A percentile compares a stretch with the other conserved stretches of the same genome.
These are phyloP conservation scores for Toxotes jaculatrix DNA, from an alignment of 2,113 vertebrate genomes.

Conservation along the genomic window DNA sequence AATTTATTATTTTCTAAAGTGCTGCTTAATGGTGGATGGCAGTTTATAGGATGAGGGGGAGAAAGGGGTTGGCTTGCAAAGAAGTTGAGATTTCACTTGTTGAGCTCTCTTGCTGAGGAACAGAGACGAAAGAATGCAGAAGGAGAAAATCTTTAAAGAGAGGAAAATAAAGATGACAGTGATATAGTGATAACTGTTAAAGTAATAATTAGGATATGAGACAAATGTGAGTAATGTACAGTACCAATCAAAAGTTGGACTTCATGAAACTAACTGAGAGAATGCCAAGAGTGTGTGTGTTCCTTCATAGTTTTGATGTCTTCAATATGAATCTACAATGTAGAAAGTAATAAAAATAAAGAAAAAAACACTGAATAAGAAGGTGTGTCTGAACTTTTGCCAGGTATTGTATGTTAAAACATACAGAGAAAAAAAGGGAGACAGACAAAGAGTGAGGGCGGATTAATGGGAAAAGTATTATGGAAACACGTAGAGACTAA, in stretches of 20 bases:
- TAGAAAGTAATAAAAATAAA: too few species aligned
- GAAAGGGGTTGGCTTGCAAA: slow-evolving; percentile 10
- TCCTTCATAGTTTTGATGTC: too few species aligned
- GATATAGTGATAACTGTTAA: neutral
- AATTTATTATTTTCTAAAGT: slow-evolving; percentile 69
- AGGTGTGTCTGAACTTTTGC: too few species aligned
- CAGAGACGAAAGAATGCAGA: neutral
- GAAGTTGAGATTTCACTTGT: slow-evolving; percentile 45
- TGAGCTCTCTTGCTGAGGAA: slow-evolving; percentile 19
- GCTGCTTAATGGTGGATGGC: slow-evolving; percentile 61
- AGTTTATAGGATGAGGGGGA: slow-evolving; percentile 43
- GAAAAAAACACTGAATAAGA: too few species aligned
- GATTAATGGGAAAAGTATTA: slow-evolving; percentile 59
- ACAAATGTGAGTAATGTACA: slow-evolving; percentile 1
- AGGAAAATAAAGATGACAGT: neutral
- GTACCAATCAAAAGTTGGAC: too few species aligned
- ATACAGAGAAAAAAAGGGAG: slow-evolving; percentile 12
- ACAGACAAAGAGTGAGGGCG: slow-evolving; percentile 34
- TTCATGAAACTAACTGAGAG: too few species aligned
- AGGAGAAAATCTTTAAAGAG: neutral
- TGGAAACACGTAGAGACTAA: slow-evolving; percentile 56
- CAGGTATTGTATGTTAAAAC: neutral
- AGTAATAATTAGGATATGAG: neutral
- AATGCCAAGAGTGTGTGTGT: too few species aligned
- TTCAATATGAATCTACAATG: too few species aligned